phyloP scores from a whole-genome alignment of 2,888 invertebrate genomes.

The Melanargia galathea region DNA sequence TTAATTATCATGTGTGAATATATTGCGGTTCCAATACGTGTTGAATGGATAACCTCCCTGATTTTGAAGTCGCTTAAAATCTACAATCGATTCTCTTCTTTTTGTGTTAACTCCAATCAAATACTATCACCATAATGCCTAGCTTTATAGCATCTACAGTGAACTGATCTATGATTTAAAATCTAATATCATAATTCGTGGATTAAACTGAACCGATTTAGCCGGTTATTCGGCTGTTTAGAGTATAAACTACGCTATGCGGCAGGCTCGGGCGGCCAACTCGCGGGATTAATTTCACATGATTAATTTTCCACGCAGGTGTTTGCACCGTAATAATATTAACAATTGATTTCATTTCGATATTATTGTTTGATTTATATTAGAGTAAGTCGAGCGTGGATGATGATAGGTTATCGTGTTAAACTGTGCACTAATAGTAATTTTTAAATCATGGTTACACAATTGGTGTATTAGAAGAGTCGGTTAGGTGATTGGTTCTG shows the following conservation, averaged over 20 bases:
- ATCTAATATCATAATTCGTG: constrained; percentile 15
- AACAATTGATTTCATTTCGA: constrained; percentile 15
- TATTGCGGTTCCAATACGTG: too few relatives aligned
- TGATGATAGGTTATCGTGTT: neutral
- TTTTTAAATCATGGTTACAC: neutral
- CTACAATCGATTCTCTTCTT: too few relatives aligned
- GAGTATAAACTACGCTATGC: neutral
- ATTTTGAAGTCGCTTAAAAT: too few relatives aligned
- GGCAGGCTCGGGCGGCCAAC: neutral
- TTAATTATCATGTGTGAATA: too few relatives aligned
- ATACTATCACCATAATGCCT: too few relatives aligned
- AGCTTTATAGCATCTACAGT: neutral
- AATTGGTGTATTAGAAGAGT: neutral
- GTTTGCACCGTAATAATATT: constrained; percentile 9
- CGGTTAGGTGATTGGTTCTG: too few relatives aligned
- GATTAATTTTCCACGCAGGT: constrained; percentile 15
- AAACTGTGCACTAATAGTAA: neutral
- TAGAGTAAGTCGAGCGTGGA: neutral
- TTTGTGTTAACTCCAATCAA: too few relatives aligned
- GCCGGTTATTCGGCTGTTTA: constrained; percentile 9
- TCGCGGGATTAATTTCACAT: constrained; percentile 17
- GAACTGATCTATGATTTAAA: constrained; percentile 7
- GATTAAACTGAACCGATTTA: constrained; percentile 11
- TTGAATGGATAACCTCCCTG: too few relatives aligned
- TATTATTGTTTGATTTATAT: constrained; percentile 2